Conservation (phyloP, 2,888 invertebrate species). For the Seladonia tumulorum region DNA sequence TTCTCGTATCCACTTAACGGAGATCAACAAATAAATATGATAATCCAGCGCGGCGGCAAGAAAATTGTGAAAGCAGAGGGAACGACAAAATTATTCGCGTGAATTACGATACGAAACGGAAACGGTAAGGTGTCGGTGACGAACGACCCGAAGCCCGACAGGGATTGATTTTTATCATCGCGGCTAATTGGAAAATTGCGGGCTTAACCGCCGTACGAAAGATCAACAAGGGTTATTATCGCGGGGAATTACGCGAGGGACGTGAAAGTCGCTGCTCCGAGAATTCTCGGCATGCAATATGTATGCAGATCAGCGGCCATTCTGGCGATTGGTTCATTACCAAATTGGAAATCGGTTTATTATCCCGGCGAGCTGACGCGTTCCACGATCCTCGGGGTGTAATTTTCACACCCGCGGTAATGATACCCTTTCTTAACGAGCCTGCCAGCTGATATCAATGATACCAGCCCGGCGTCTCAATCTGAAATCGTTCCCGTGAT, state of each 20-base stretch:
- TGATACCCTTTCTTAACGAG: conserved; percentile 61
- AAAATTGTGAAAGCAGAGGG: background rate
- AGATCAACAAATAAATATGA: background rate
- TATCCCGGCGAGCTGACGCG: background rate
- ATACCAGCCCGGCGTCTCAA: conserved; percentile 11
- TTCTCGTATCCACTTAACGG: background rate
- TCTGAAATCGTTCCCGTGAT: background rate
- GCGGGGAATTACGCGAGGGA: background rate
- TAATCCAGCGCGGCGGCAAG: background rate
- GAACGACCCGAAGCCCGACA: conserved; percentile 29
- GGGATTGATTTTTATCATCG: conserved; percentile 40
- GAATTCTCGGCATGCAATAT: conserved; percentile 47
- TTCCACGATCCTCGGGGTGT: conserved; percentile 22
- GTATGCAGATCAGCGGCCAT: conserved; percentile 56
- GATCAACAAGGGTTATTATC: conserved; percentile 16
- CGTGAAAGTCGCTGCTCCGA: conserved; percentile 10
- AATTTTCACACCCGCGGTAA: conserved; percentile 74
- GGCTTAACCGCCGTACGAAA: background rate
- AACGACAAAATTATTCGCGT: background rate
- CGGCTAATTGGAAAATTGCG: conserved; percentile 53
- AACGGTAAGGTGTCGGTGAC: conserved; percentile 1
- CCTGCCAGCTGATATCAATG: conserved; percentile 65
- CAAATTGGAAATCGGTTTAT: conserved; percentile 53
- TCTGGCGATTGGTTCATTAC: conserved; percentile 61
- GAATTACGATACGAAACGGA: background rate